phyloP scores from a whole-genome alignment of 2,888 invertebrate genomes.

The Neoscelio sp. region DNA sequence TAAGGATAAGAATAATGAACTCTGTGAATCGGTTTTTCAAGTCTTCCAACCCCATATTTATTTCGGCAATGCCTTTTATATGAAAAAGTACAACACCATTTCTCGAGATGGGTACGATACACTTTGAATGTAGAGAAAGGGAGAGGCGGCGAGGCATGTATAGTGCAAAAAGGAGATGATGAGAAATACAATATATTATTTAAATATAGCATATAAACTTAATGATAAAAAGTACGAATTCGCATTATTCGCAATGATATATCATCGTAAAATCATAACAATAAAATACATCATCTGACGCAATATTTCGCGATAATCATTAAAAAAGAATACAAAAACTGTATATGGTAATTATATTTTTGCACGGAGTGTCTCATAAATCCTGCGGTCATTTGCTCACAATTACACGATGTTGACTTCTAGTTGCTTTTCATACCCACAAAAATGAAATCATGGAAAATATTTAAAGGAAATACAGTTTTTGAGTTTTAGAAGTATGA shows the following conservation, averaged over 20 bases:
- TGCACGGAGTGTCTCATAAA: conserved; percentile 35
- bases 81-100: conserved; percentile 82
- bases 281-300: conserved; percentile 69
- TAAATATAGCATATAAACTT: conserved; percentile 79
- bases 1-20: conserved; percentile 13
- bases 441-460: too few species aligned
- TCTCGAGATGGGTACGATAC: conserved; percentile 78
- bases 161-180: conserved; percentile 77
- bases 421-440: not conserved
- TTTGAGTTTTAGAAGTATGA: conserved; percentile 28
- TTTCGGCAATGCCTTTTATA: conserved; percentile 81
- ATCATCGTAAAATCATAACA: conserved; percentile 71
- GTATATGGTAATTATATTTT: conserved; percentile 21
- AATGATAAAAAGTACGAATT: conserved; percentile 77
- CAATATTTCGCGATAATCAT: conserved; percentile 31
- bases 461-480: too few species aligned
- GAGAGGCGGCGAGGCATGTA: conserved; percentile 69
- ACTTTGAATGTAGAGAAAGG: conserved; percentile 71
- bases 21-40: conserved; percentile 69
- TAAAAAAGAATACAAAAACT: conserved; percentile 50
- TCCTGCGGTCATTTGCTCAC: not conserved
- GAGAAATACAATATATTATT: conserved; percentile 79
- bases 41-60: conserved; percentile 81
- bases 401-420: not conserved
- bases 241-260: conserved; percentile 66